Conservation (phyloP, 2,113 vertebrate genomes). For the Cyrtonyx montezumae region DNA sequence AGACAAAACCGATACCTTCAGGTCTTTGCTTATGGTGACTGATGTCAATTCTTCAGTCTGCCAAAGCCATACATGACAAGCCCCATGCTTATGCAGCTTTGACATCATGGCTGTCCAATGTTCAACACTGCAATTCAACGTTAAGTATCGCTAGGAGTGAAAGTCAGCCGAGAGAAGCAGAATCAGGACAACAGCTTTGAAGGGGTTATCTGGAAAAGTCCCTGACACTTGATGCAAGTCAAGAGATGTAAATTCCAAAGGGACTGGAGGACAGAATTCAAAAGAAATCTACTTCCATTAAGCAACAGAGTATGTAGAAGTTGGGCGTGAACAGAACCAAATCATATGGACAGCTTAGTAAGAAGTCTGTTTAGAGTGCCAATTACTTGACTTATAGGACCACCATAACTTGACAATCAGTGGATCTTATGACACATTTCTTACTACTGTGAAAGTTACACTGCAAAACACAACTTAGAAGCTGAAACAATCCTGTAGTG, state of each 20-base stretch:
- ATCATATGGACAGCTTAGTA: neutral
- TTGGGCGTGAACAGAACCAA: neutral
- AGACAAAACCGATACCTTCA: constrained; percentile 54
- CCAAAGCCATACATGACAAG: neutral
- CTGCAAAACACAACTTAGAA: neutral
- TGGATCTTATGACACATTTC: neutral
- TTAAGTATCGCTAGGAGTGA: neutral
- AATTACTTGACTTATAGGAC: neutral
- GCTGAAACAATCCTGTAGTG: neutral
- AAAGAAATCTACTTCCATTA: constrained; percentile 23
- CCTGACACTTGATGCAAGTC: constrained; percentile 1
- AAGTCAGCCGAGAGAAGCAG: constrained; percentile 37
- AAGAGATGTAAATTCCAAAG: constrained; percentile 29
- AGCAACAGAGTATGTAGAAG: neutral
- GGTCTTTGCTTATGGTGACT: neutral
- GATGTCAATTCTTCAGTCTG: neutral
- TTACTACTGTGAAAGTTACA: neutral
- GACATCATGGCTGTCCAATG: neutral
- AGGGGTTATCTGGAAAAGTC: constrained; percentile 8
- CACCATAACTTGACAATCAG: neutral
- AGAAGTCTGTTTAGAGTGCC: neutral
- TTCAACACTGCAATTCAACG: neutral
- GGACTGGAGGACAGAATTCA: constrained; percentile 30
- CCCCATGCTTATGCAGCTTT: neutral
- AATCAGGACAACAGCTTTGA: neutral